Conservation (phyloP, 1,140 invertebrate species). For the Trichoplusia ni region DNA sequence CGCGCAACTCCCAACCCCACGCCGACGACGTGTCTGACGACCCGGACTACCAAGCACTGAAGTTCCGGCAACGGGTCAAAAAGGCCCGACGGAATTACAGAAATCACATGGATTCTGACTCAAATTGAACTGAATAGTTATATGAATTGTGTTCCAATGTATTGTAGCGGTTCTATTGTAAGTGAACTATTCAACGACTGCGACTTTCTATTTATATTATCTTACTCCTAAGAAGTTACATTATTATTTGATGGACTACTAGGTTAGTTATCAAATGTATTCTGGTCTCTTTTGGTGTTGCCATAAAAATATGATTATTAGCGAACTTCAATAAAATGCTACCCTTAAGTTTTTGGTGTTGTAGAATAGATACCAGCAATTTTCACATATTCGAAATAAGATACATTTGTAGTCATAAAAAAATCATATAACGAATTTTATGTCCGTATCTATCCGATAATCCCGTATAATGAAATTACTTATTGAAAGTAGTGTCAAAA, state of each 20-base stretch:
- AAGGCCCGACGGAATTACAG: conserved; percentile 81
- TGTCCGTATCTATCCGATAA: too few species aligned
- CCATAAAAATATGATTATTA: too few species aligned
- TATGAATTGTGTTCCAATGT: conserved; percentile 20
- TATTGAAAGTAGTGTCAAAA: too few species aligned
- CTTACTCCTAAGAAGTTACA: conserved; percentile 3
- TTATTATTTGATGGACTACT: not conserved
- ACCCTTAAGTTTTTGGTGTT: too few species aligned
- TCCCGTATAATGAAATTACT: too few species aligned
- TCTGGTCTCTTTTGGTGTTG: too few species aligned
- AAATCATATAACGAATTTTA: too few species aligned
- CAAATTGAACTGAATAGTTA: conserved; percentile 69
- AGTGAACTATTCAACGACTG: conserved; percentile 21
- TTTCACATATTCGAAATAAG: too few species aligned
- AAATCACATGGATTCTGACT: conserved; percentile 83
- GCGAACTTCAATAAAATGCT: too few species aligned
- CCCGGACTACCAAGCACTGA: conserved; percentile 75
- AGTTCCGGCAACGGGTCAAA: conserved; percentile 81
- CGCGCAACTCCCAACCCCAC: conserved; percentile 40
- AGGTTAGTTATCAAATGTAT: too few species aligned
- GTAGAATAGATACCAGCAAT: too few species aligned
- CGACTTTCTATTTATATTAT: conserved; percentile 13
- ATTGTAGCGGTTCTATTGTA: conserved; percentile 10
- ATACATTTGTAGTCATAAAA: too few species aligned
- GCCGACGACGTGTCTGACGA: conserved; percentile 71